A percentile compares a stretch with the other conserved stretches of the same genome.
Evolutionary conservation across 1,140 invertebrate species (phyloP).

Genomic region (Aphaenogaster rudis): DNA sequence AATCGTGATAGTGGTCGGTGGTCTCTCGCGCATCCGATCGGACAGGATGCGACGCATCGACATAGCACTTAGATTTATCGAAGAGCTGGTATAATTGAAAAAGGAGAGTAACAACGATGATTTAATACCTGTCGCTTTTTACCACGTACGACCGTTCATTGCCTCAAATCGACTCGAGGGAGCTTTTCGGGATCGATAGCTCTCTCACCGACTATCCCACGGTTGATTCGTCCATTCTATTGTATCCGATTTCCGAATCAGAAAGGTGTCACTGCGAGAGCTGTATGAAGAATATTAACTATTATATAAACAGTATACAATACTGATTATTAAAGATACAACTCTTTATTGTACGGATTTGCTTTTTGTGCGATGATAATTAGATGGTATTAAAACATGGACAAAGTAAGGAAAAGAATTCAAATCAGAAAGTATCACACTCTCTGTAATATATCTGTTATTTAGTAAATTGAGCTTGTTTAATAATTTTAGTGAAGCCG

Average conservation of each 20-base stretch:
- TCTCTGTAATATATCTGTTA: background rate
- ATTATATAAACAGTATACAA: constrained; percentile 19
- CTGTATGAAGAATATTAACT: constrained; percentile 11
- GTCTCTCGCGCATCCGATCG: constrained; percentile 30
- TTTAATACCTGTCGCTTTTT: constrained; percentile 62
- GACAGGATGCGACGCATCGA: constrained; percentile 44
- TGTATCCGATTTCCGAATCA: constrained; percentile 44
- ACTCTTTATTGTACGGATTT: background rate
- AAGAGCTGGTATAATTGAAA: constrained; percentile 56
- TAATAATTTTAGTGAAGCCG: background rate
- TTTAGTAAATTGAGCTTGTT: background rate
- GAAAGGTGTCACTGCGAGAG: constrained; percentile 19
- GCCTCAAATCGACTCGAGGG: constrained; percentile 62
- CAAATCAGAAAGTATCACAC: background rate
- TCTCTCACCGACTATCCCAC: constrained; percentile 41
- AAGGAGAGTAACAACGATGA: constrained; percentile 63
- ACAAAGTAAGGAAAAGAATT: background rate
- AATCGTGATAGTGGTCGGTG: constrained; percentile 26
- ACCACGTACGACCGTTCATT: constrained; percentile 63
- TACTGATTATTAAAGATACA: constrained; percentile 11
- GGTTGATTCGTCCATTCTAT: constrained; percentile 37
- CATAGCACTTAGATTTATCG: constrained; percentile 62
- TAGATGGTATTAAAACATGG: background rate
- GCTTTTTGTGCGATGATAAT: constrained; percentile 11
- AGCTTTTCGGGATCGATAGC: constrained; percentile 59